Base-by-base conservation (phyloP, 1,140 invertebrate species). In the Rhagoletis zephyria region DNA sequence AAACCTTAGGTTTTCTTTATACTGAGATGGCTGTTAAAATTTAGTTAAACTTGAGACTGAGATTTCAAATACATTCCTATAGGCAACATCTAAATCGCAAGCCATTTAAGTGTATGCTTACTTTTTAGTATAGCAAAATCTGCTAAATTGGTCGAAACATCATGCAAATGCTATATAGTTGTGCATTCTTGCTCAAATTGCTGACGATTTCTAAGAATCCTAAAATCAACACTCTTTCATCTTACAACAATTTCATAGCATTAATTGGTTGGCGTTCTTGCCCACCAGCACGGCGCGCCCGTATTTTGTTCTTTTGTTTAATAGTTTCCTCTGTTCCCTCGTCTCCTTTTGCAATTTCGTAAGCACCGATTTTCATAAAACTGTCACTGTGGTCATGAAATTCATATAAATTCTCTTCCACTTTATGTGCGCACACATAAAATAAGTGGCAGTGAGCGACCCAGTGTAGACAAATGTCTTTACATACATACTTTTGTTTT, bases 351-450 rank as follows among this genome's bases (percentile, higher is more conserved):
- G 9, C 6, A 56, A 40, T 56, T 19, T 81, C 9, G 9, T 56
- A 59, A 81, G 48, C 5, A 81, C 14, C 48, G 70, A 81, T 81
- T 81, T 59, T 81, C 74, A 81, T 81, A 81, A 81, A 81, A 81
- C 48, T 81, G 74, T 81, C 74, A 81, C 19, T 81, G 40, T 51
- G 48, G 12, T 42, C n/a, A 19, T 81, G 45, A 81, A 81, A 81
- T 19, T 51, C 51, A 81, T 81, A 81, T 56, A 81, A 81, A 81
- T 81, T 81, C 48, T 19, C 4, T 12, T 40, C 12, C 9, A 81
- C 19, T 81, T 81, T 56, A 56, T 56, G 74, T 10, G 74, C 48
- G 70, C 48, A 16, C 61, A 63, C 4, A 51, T 7, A 51, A 19
- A 81, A 59, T 59, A 56, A 51, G 9, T 7, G 6, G 4, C 42